phyloP scores from a whole-genome alignment of 1,140 invertebrate genomes.

The Coptotermes formosanus region DNA sequence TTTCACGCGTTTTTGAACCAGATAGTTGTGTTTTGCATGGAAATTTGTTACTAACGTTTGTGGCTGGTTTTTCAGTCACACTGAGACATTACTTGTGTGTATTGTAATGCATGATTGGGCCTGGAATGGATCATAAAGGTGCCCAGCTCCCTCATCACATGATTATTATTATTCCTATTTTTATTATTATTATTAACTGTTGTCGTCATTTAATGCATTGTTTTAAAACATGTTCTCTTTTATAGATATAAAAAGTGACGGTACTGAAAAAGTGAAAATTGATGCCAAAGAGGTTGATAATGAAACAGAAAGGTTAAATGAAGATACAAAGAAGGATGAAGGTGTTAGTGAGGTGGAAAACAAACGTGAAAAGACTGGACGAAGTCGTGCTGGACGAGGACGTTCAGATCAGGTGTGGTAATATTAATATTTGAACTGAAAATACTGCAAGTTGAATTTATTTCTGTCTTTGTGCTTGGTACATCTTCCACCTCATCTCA shows the following conservation, averaged over 20 bases:
- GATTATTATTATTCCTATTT: too few relatives aligned
- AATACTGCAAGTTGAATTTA: background rate
- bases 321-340: conserved; percentile 30
- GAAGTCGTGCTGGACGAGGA: conserved; percentile 26
- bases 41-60: too few relatives aligned
- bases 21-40: too few relatives aligned
- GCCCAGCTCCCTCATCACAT: too few relatives aligned
- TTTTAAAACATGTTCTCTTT: background rate
- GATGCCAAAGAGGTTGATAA: conserved; percentile 11
- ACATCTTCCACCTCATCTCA: background rate
- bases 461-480: background rate
- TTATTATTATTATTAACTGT: too few relatives aligned
- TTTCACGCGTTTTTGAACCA: too few relatives aligned
- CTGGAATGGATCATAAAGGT: too few relatives aligned
- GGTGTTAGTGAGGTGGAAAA: background rate
- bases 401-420: conserved; percentile 13
- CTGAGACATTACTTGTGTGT: too few relatives aligned
- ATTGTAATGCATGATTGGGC: too few relatives aligned
- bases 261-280: conserved; percentile 23
- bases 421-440: background rate
- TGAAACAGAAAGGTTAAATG: background rate
- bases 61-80: too few relatives aligned
- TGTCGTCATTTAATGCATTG: background rate
- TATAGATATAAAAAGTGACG: conserved; percentile 3
- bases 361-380: conserved; percentile 12